These are phyloP conservation scores for Mionectes macconnelli DNA, from an alignment of 2,113 vertebrate genomes.

Conservation along the genomic window DNA sequence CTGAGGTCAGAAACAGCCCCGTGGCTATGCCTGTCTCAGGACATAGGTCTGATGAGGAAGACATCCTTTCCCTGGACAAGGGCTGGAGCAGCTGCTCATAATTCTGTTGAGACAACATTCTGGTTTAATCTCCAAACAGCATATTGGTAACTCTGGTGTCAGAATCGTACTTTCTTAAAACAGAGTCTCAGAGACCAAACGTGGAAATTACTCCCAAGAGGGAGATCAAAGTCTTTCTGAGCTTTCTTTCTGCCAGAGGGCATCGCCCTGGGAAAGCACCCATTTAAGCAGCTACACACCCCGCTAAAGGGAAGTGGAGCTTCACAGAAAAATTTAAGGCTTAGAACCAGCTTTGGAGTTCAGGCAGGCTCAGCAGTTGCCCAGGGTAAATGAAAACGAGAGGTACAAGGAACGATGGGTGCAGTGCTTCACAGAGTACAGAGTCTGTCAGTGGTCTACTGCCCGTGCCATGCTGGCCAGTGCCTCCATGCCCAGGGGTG, in stretches of 20 bases:
- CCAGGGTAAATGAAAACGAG: neutral
- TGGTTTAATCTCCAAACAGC: neutral
- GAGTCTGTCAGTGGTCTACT: too few species aligned
- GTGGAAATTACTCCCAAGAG: neutral
- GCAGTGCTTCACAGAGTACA: neutral
- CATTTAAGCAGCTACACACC: neutral
- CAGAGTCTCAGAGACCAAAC: neutral
- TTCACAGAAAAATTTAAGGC: neutral
- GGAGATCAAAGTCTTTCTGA: neutral
- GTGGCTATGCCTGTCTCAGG: neutral
- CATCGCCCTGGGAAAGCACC: neutral
- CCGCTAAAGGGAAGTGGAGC: neutral
- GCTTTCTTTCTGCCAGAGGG: accelerated
- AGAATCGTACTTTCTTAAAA: neutral
- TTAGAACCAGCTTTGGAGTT: neutral
- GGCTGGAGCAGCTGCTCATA: neutral
- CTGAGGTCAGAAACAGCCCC: neutral
- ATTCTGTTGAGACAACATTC: neutral
- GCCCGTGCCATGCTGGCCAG: neutral
- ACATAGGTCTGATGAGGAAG: neutral
- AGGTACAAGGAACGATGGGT: neutral
- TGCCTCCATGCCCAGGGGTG: accelerated
- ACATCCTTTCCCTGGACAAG: neutral
- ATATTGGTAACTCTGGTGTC: neutral
- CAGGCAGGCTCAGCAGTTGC: neutral